Percentiles rank a stretch among this genome's conserved stretches.
Conservation (phyloP, 2,797 vertebrate species). For the Rhinella marina region DNA sequence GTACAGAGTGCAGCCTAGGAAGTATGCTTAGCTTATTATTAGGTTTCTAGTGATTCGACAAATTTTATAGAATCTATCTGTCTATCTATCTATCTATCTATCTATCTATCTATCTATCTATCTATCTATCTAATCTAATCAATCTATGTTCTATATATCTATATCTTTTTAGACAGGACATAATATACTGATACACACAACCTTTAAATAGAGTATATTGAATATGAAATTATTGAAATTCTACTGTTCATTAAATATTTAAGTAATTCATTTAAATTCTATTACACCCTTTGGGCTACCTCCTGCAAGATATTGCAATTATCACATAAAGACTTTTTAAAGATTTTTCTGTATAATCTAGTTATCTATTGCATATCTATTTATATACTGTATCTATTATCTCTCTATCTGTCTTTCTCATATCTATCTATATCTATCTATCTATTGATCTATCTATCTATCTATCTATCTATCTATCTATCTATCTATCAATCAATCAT, state of each 20-base stretch:
- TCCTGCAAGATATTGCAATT: slow-evolving; percentile 15
- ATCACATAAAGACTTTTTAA: slow-evolving; percentile 1
- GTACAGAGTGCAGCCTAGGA: neutral
- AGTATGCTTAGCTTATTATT: neutral
- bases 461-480: too few species aligned
- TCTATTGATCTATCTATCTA: too few species aligned
- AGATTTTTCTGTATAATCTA: too few species aligned
- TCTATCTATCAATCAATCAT: too few species aligned
- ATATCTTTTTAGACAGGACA: neutral
- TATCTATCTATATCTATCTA: too few species aligned
- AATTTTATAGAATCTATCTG: neutral
- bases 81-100: neutral
- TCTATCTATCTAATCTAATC: neutral
- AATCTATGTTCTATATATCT: slow-evolving; percentile 1
- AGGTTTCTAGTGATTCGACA: neutral
- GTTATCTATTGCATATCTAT: too few species aligned
- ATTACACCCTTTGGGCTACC: neutral
- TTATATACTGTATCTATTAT: too few species aligned
- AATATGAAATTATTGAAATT: neutral
- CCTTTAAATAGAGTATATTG: neutral
- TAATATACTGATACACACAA: neutral
- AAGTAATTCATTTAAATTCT: neutral
- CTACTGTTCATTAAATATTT: neutral
- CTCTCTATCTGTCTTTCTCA: too few species aligned
- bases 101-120: neutral